phyloP scores from a whole-genome alignment of 2,113 vertebrate species.

The Miniopterus natalensis region DNA sequence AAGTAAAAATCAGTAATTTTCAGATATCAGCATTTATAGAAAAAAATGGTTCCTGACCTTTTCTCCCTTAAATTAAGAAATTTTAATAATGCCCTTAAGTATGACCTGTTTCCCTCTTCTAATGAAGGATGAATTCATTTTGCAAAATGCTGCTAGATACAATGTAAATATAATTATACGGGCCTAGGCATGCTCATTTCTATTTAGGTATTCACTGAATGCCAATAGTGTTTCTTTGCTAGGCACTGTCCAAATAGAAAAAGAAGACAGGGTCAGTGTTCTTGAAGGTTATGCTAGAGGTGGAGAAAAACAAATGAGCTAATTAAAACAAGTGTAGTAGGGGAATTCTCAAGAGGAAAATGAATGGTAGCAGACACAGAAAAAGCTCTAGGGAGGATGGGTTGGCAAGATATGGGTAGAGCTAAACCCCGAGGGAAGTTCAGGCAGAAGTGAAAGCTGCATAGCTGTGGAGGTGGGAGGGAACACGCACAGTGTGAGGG shows the following conservation, averaged over 20 bases:
- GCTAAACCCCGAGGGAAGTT: background rate
- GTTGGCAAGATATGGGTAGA: background rate
- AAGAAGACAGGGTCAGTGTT: conserved; percentile 17
- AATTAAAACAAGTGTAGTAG: background rate
- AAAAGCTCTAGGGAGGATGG: background rate
- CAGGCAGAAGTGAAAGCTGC: background rate
- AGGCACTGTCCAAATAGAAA: background rate
- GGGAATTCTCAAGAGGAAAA: background rate
- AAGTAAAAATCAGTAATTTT: conserved; percentile 69
- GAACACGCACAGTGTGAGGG: background rate
- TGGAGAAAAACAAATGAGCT: conserved; percentile 6
- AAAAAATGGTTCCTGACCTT: background rate
- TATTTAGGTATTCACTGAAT: conserved; percentile 5
- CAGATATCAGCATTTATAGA: conserved; percentile 30
- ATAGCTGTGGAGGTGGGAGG: background rate
- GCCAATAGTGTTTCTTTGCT: background rate
- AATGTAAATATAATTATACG: background rate
- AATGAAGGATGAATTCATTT: conserved; percentile 54
- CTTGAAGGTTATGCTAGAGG: background rate
- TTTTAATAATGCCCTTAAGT: conserved; percentile 14
- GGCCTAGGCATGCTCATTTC: background rate
- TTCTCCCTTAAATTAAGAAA: conserved; percentile 8
- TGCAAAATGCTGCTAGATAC: conserved; percentile 23
- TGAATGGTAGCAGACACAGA: background rate
- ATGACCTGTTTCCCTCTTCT: background rate